A percentile compares a stretch with the other conserved stretches of the same genome.
Conservation (phyloP, 1,140 invertebrate genomes). For the Drosophila sulfurigaster region DNA sequence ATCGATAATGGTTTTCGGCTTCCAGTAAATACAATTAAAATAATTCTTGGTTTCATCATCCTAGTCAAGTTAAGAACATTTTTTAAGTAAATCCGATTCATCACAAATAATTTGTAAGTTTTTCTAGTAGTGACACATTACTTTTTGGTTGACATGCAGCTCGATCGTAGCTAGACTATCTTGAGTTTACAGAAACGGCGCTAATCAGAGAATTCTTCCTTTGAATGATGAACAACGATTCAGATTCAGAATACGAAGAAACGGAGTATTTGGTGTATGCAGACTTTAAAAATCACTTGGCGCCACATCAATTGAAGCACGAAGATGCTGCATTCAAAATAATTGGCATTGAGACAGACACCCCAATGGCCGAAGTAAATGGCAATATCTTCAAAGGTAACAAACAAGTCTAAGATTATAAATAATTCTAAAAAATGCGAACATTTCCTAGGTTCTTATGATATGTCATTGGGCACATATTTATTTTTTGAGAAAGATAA, state of each 20-base stretch:
- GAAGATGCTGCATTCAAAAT: slow-evolving; percentile 80
- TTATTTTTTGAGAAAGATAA: slow-evolving; percentile 86
- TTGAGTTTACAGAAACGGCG: not conserved
- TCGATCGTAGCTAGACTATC: not conserved
- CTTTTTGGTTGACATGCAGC: not conserved
- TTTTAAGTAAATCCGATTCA: too few species aligned
- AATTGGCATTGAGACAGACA: slow-evolving; percentile 86
- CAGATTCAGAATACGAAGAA: slow-evolving; percentile 80
- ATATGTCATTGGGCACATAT: slow-evolving; percentile 86
- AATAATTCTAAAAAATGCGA: not conserved
- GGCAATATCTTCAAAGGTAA: slow-evolving; percentile 85
- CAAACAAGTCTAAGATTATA: not conserved
- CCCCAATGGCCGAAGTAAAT: slow-evolving; percentile 86
- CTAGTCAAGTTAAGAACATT: too few species aligned
- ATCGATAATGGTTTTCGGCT: too few species aligned
- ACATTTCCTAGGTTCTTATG: slow-evolving; percentile 84
- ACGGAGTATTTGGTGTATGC: slow-evolving; percentile 76
- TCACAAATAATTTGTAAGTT: too few species aligned
- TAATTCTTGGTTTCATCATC: too few species aligned
- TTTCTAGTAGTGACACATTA: too few species aligned
- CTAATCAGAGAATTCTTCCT: not conserved
- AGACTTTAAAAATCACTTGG: slow-evolving; percentile 77
- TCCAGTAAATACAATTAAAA: too few species aligned
- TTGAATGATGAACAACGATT: slow-evolving; percentile 63
- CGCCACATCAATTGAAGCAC: slow-evolving; percentile 64